These are phyloP conservation scores for Hyles lineata DNA, from an alignment of 2,888 invertebrate genomes.

Conservation along the genomic window DNA sequence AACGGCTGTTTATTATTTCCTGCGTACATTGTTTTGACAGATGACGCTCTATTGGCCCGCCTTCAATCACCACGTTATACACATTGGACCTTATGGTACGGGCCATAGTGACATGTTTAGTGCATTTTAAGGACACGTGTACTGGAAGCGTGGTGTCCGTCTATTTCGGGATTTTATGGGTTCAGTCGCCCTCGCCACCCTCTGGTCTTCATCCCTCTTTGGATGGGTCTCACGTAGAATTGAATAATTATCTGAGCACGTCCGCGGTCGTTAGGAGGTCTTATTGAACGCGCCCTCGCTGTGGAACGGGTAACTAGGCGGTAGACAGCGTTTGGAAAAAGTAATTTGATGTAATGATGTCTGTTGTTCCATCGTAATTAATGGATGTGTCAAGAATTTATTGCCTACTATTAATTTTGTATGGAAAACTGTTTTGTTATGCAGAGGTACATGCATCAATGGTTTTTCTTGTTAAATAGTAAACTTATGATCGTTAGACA, in stretches of 20 bases:
- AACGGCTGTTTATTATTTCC: constrained; percentile 73
- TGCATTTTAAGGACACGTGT: constrained; percentile 36
- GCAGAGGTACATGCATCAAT: neutral
- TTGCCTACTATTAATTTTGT: neutral
- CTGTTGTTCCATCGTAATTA: constrained; percentile 18
- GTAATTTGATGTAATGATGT: constrained; percentile 7
- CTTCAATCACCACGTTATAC: constrained; percentile 1
- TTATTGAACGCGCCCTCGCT: constrained; percentile 16
- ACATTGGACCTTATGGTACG: constrained; percentile 15
- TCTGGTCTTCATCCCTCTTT: constrained; percentile 52
- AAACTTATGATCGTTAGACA: too few species aligned
- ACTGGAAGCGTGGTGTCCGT: constrained; percentile 63
- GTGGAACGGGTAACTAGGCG: neutral
- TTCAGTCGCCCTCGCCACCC: constrained; percentile 67
- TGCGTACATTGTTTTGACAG: constrained; percentile 75
- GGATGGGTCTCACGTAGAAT: constrained; percentile 49
- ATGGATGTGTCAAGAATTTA: constrained; percentile 7
- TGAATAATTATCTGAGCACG: constrained; percentile 32
- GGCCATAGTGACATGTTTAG: constrained; percentile 36
- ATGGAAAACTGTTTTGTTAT: neutral
- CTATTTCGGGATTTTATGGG: constrained; percentile 81
- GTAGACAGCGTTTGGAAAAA: neutral
- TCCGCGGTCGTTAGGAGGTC: constrained; percentile 14
- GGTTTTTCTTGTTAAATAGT: neutral
- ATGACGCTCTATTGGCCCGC: constrained; percentile 57